Base-by-base conservation (phyloP, 2,113 vertebrate species). In the Notarius lentiginosus region DNA sequence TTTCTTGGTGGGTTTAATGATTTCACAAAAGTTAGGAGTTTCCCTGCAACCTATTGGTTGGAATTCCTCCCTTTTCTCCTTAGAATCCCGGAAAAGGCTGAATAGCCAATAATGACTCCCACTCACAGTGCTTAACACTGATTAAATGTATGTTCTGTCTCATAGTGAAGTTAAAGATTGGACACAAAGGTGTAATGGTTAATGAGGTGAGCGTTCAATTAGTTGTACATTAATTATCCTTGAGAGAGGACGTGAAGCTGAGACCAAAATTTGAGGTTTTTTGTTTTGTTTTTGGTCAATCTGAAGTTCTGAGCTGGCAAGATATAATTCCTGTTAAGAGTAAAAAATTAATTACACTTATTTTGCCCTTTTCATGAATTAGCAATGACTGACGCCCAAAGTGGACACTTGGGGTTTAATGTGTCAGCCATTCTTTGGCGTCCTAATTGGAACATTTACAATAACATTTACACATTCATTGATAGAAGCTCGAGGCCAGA, bases 361-460 rank as follows among this genome's bases (percentile, higher is more conserved):
- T 89, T 77, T 76, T 24, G 22, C 27, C 15, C 41, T 63, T 90
- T 86, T 76, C 81, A 86, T 90, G 82, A 88, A 87, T 90, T 85
- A 90, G 66, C 88, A 86, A 63, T 87, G 89, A 87, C 89, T 79
- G 86, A 89, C 85, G 68, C 87, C 18, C 27, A 83, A 89, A 91
- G 92, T 90, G 90, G 92, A 85, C 91, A 92, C 92, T 93, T 91
- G 90, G 90, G 92, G 92, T 91, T 92, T 94, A 90, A 92, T 91
- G 79, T 93, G 91, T 94, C 93, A 90, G 89, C 92, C 92, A 91
- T 94, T 94, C 92, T 92, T 93, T 91, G 88, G 91, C 91, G 91
- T 92, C 91, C 91, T 94, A 93, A 94, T 92, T 92, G 93, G 86
- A 89, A 89, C 83, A 61, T 86, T 91, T 92, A 88, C 92, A 93